These are phyloP conservation scores for Notarius lentiginosus DNA, from an alignment of 2,113 vertebrate species.

Conservation along the genomic window DNA sequence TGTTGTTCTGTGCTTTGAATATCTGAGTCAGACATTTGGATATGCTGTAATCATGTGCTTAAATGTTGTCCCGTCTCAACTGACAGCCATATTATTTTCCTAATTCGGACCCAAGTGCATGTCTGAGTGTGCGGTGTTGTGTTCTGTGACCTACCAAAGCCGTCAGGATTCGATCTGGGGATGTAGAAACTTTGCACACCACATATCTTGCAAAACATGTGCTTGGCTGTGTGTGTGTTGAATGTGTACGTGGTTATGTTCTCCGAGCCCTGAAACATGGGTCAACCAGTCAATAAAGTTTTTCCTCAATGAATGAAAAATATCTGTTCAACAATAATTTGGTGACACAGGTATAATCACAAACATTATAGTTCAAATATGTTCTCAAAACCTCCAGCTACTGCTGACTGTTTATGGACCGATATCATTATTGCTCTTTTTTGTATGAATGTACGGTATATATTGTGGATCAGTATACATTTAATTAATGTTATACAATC, in stretches of 20 bases:
- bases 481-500: neutral
- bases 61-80: neutral
- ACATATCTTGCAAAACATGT: constrained; percentile 94
- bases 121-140: neutral
- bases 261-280: constrained; percentile 78
- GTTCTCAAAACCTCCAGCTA: neutral
- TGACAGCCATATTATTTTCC: neutral
- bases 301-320: neutral
- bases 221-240: constrained; percentile 87
- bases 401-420: neutral
- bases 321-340: neutral
- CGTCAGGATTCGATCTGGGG: constrained; percentile 91
- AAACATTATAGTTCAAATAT: neutral
- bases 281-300: neutral
- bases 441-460: neutral
- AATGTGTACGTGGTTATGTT: constrained; percentile 89
- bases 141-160: constrained; percentile 78
- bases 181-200: constrained; percentile 96
- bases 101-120: neutral
- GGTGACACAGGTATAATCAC: neutral
- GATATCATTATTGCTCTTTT: neutral
- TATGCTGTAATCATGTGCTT: neutral
- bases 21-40: neutral
- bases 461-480: neutral
- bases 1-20: neutral